Evolutionary conservation across 2,113 vertebrate species (phyloP), one percentile per base, ranked within the genome.

Genomic region (Ictalurus punctatus): DNA sequence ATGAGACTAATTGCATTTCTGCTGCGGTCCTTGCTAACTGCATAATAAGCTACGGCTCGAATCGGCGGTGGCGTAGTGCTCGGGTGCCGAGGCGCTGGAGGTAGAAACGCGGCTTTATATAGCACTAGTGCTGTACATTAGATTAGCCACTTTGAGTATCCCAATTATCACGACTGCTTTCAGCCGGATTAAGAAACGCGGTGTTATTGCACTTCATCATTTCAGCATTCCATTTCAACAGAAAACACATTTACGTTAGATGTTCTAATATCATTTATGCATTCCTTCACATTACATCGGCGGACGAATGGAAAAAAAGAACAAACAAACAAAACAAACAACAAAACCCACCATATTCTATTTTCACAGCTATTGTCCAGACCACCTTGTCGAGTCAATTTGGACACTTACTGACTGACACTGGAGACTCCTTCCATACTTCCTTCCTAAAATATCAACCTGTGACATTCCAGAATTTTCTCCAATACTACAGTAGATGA

Each of bases 1-100:
- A 52, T 87, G 37, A 87, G 86, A 48, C 44, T 85, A 85, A 85
- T 85, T 73, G 65, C n/a, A 23, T 79, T 79, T 48, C 85, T 48
- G 13, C 86, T 65, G 74, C 58, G 21, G 44, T 40, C 69, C 27
- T 30, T 30, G 52, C 37, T 30, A 69, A 79, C 23, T n/a, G 85
- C 27, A 44, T 86, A 87, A 80, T 79, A 21, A 65, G 71, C 54
- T 17, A n/a, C 74, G 9, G 27, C 17, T 61, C 37, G 19, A 40
- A 83, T 83, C 30, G 6, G 30, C 56, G 2, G 59, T 40, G 83
- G 27, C 8, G 81, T 44, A 40, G 21, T 52, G 21, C 81, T 59
- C 37, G 2, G 58, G 54, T 19, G 6, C 9, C 6, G 58, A 40
- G 30, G 52, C 27, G 6, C 25, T 16, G 76, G 40, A 67, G 25